Conservation (phyloP, 2,113 vertebrate species). For the Lepus timidus region DNA sequence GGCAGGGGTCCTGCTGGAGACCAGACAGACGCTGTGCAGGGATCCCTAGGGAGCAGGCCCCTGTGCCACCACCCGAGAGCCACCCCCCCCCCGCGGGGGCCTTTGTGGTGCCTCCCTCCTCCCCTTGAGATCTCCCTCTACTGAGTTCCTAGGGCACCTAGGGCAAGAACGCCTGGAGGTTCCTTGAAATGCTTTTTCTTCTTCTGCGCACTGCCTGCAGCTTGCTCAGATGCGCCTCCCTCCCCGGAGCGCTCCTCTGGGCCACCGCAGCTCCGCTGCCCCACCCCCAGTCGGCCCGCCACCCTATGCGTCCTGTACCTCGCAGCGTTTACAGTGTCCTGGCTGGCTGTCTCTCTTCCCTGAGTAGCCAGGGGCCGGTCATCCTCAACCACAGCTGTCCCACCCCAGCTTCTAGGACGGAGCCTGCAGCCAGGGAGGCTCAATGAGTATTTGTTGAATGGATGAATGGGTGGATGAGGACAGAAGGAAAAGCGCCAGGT, state of each 20-base stretch:
- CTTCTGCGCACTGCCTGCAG: neutral
- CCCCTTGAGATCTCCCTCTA: neutral
- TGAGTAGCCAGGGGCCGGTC: neutral
- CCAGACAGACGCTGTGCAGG: neutral
- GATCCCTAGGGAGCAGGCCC: neutral
- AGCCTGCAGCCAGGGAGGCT: neutral
- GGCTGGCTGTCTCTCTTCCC: neutral
- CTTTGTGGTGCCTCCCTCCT: neutral
- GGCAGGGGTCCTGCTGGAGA: neutral
- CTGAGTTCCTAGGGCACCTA: neutral
- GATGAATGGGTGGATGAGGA: slow-evolving; percentile 73
- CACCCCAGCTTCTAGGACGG: neutral
- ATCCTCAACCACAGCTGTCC: fast-evolving
- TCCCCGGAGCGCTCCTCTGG: neutral
- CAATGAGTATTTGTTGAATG: slow-evolving; percentile 78
- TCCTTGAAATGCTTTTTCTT: neutral
- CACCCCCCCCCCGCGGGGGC: neutral
- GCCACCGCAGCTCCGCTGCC: neutral
- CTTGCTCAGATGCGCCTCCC: neutral
- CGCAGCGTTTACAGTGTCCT: slow-evolving; percentile 20
- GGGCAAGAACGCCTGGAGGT: too few species aligned
- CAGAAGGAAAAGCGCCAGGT: neutral
- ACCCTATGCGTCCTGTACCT: neutral
- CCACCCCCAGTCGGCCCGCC: neutral
- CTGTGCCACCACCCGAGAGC: fast-evolving